Evolutionary conservation across 2,888 invertebrate species (phyloP), one percentile per base, ranked within the genome.

Genomic region (Eupithecia subumbrata): DNA sequence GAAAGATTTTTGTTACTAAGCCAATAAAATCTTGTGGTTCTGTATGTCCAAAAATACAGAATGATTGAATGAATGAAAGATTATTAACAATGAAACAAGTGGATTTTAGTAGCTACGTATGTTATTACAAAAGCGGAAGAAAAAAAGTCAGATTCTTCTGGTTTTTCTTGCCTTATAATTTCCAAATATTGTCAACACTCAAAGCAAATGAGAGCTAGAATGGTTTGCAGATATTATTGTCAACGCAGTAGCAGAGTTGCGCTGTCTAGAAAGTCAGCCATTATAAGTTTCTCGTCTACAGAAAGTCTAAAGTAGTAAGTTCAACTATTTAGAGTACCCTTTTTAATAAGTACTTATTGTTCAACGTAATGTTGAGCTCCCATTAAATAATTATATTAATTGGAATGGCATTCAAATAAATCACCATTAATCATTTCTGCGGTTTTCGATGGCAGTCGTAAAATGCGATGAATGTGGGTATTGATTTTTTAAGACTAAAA

Each of bases 371-470:
- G 18, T 30, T 67, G 64, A 66, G 11, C 45, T 52, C 66, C 63
- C 72, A 75, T 77, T 77, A 77, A 30, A 72, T 18, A 60, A 75
- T 77, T 74, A 74, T 48, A 14, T 73, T 75, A 77, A 77, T 77
- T 70, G 77, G 40, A 70, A 64, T 75, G 77, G 34, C 74, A 77
- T 75, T 77, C 70, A 72, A 69, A 75, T 77, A 75, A 75, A 75
- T 77, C 60, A 56, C 64, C 71, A 37, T 76, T 69, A 64, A 72
- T 71, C 74, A 76, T 76, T 72, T 45, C n/a, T 52, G 69, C 70
- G 67, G 67, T 69, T 72, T 72, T 67, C 48, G 48, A 70, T 68
- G 56, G 73, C 71, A 5, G 70, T 72, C 12, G 66, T 74, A 74
- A 56, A 76, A 73, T 74, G 67, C 68, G 0, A 69, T 74, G 69